Percentiles rank a stretch among this genome's conserved stretches.
Conservation (phyloP, 2,888 invertebrate genomes). For the Lasioglossum marginatum region DNA sequence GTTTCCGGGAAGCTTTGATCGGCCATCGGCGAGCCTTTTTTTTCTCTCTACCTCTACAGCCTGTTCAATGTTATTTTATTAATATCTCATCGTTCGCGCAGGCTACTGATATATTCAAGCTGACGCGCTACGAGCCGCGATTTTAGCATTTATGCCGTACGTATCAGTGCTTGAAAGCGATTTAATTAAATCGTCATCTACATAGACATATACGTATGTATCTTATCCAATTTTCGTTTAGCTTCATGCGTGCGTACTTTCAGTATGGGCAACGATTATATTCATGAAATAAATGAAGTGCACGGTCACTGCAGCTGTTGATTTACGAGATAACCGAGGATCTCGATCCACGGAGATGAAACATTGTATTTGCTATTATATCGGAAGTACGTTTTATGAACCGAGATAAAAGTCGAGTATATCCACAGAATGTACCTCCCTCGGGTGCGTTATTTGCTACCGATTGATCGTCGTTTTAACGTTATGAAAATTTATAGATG, state of each 20-base stretch:
- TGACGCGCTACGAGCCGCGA: too few relatives aligned
- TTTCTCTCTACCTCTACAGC: background rate
- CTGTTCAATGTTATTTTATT: slow-evolving; percentile 9
- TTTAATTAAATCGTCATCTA: slow-evolving; percentile 9
- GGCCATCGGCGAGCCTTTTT: background rate
- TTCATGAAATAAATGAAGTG: background rate
- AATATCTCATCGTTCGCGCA: background rate
- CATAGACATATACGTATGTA: background rate
- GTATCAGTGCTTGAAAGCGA: background rate
- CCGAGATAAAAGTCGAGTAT: background rate
- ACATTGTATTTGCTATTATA: background rate
- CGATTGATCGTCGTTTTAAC: background rate
- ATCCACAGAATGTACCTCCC: background rate
- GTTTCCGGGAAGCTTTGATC: background rate
- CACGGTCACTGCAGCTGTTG: background rate
- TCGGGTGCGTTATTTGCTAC: background rate
- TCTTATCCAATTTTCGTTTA: slow-evolving; percentile 5
- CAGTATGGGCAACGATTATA: background rate
- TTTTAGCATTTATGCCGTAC: background rate
- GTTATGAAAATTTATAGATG: background rate
- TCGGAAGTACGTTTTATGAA: background rate
- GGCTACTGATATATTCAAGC: background rate
- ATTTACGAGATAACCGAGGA: background rate
- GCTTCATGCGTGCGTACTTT: background rate
- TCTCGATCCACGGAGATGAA: background rate